These are phyloP conservation scores for Drosophila sordidapex DNA, from an alignment of 2,888 invertebrate genomes.

Conservation along the genomic window DNA sequence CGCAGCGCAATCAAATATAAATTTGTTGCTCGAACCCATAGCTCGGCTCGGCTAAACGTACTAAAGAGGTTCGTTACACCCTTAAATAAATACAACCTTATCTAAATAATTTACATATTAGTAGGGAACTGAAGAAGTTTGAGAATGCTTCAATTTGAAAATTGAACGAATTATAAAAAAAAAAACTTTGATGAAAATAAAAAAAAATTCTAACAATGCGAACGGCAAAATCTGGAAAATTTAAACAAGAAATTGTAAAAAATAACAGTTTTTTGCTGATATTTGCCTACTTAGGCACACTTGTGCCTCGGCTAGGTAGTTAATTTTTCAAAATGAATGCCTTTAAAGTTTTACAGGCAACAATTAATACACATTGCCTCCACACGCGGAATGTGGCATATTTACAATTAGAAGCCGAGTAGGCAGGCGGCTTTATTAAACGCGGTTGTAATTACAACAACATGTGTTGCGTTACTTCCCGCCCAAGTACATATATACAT, in stretches of 20 bases:
- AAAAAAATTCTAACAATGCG: not conserved
- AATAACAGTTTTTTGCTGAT: not conserved
- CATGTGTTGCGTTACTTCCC: constrained; percentile 73
- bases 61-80: too few relatives aligned
- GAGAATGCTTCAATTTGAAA: not conserved
- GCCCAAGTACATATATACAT: constrained; percentile 2
- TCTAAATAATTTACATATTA: not conserved
- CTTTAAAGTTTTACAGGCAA: constrained; percentile 49
- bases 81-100: not conserved
- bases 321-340: constrained; percentile 49
- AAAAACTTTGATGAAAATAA: not conserved
- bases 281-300: constrained; percentile 38
- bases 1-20: too few relatives aligned
- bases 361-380: constrained; percentile 50
- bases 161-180: not conserved
- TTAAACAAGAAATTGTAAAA: not conserved
- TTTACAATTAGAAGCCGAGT: constrained; percentile 59
- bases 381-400: constrained; percentile 23
- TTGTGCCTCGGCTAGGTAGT: constrained; percentile 41
- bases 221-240: not conserved
- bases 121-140: not conserved
- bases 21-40: too few relatives aligned
- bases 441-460: constrained; percentile 78
- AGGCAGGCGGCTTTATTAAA: constrained; percentile 75
- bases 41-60: too few relatives aligned